A percentile compares a stretch with the other conserved stretches of the same genome.
Evolutionary conservation across 2,888 invertebrate genomes (phyloP).

Genomic region (Amblyjoppa fuscipennis): DNA sequence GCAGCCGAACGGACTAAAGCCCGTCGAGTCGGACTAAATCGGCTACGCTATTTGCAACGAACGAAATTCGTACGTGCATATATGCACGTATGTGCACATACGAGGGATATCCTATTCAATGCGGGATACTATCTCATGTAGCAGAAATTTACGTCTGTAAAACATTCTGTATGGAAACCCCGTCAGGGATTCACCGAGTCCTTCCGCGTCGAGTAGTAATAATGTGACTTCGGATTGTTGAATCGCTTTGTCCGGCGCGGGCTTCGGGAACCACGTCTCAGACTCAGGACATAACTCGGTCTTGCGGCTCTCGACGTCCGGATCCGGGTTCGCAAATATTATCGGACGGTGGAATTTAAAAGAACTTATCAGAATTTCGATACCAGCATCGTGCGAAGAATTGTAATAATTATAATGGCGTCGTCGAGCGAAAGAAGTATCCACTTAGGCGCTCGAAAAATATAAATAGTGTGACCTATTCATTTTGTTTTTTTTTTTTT

Average conservation of each 20-base stretch:
- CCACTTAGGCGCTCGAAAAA: not conserved
- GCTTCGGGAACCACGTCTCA: not conserved
- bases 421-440: too few relatives aligned
- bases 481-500: not conserved
- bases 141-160: not conserved
- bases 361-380: not conserved
- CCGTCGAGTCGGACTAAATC: constrained; percentile 9
- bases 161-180: not conserved
- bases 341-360: not conserved
- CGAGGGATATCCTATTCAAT: not conserved
- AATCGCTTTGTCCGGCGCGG: constrained; percentile 25
- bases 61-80: constrained; percentile 10
- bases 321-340: not conserved
- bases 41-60: constrained; percentile 15
- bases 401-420: not conserved
- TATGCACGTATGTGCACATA: not conserved
- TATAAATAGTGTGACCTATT: not conserved
- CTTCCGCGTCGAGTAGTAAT: constrained; percentile 32
- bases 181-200: not conserved
- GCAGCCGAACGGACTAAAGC: constrained; percentile 19
- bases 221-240: constrained; percentile 40
- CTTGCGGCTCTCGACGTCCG: not conserved
- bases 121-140: not conserved
- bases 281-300: not conserved
- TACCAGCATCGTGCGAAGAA: not conserved